A percentile compares a stretch with the other conserved stretches of the same genome.
These are phyloP conservation scores for Lingula anatina DNA, from an alignment of 2,888 invertebrate species.

Conservation along the genomic window DNA sequence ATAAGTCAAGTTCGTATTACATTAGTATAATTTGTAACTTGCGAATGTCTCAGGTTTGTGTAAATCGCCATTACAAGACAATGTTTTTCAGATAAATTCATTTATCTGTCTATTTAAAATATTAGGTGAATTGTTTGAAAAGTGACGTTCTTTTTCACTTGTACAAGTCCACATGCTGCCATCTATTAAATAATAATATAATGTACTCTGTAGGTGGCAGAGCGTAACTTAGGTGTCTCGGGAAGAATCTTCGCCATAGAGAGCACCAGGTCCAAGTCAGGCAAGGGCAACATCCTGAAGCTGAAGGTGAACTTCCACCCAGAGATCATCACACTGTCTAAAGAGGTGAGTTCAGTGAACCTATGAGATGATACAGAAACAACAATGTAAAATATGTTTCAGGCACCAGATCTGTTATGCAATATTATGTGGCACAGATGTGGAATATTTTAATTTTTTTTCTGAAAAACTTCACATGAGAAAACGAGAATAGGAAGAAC, in stretches of 20 bases:
- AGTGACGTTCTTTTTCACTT: not conserved
- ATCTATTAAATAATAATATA: not conserved
- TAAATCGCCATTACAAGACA: too few relatives aligned
- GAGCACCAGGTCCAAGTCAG: slow-evolving; percentile 43
- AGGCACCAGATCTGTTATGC: too few relatives aligned
- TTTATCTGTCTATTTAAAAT: too few relatives aligned
- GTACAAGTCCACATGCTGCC: not conserved
- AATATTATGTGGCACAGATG: too few relatives aligned
- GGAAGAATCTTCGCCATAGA: slow-evolving; percentile 94
- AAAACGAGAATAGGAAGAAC: too few relatives aligned
- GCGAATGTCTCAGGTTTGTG: too few relatives aligned
- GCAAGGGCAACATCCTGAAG: slow-evolving; percentile 69
- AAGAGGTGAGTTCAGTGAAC: slow-evolving; percentile 88
- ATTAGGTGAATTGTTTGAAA: slow-evolving; percentile 59
- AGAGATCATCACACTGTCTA: slow-evolving; percentile 95
- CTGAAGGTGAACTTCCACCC: slow-evolving; percentile 84
- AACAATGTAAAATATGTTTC: too few relatives aligned
- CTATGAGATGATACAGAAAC: too few relatives aligned
- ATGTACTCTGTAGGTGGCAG: slow-evolving; percentile 62
- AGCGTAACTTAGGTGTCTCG: slow-evolving; percentile 86
- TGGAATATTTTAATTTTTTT: not conserved
- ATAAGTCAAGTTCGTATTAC: too few relatives aligned
- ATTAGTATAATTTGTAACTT: too few relatives aligned
- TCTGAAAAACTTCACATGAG: not conserved
- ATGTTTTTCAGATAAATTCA: too few relatives aligned